phyloP scores from a whole-genome alignment of 2,888 invertebrate genomes.

The Orthosia incerta region DNA sequence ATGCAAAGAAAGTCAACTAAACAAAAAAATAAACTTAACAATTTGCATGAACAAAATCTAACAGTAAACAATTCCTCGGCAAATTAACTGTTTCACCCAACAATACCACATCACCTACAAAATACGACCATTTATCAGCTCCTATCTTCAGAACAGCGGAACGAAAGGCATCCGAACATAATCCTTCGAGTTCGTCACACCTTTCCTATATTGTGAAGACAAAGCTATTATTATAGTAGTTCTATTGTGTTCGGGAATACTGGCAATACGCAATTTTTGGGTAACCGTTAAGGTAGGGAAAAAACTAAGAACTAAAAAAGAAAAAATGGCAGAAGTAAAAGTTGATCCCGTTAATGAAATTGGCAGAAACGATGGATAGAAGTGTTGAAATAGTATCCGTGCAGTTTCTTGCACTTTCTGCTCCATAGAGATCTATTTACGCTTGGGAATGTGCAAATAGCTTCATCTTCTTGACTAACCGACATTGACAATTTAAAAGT shows the following conservation, averaged over 20 bases:
- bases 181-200: slow-evolving; percentile 52
- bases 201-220: slow-evolving; percentile 38
- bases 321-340: slow-evolving; percentile 11
- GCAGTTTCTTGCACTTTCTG: too few relatives aligned
- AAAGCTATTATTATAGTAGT: slow-evolving; percentile 29
- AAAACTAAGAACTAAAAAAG: background rate
- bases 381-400: background rate
- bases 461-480: too few relatives aligned
- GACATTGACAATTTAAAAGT: too few relatives aligned
- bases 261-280: slow-evolving; percentile 40
- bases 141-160: slow-evolving; percentile 47
- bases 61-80: slow-evolving; percentile 1
- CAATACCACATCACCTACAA: slow-evolving; percentile 54
- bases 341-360: slow-evolving; percentile 4
- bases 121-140: slow-evolving; percentile 48
- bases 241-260: slow-evolving; percentile 36
- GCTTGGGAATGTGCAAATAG: too few relatives aligned
- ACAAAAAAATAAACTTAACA: too few relatives aligned
- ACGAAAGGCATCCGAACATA: slow-evolving; percentile 31
- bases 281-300: slow-evolving; percentile 17
- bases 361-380: background rate
- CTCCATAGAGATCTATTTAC: too few relatives aligned
- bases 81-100: slow-evolving; percentile 30
- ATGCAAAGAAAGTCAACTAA: too few relatives aligned
- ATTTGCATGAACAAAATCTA: too few relatives aligned